Conservation (phyloP, 1,140 invertebrate species). For the Drosophila guanche region DNA sequence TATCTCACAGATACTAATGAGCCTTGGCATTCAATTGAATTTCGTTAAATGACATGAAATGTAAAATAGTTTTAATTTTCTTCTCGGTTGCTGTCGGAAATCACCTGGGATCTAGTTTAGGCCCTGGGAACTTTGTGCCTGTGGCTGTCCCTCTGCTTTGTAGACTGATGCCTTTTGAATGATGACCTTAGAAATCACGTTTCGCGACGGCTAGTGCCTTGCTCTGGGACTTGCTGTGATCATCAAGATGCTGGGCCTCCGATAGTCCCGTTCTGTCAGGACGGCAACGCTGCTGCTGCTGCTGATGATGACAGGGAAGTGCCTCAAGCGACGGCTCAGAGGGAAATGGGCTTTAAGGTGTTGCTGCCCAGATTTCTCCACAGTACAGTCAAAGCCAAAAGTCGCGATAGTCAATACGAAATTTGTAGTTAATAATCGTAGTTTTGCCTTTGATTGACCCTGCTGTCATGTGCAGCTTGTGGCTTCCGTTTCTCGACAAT, state of each 20-base stretch:
- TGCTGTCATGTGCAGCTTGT: constrained; percentile 21
- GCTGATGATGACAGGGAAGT: constrained; percentile 34
- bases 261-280: constrained; percentile 61
- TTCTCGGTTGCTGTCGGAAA: constrained; percentile 48
- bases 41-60: constrained; percentile 83
- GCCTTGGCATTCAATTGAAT: constrained; percentile 66
- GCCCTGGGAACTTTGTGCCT: constrained; percentile 12
- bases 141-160: constrained; percentile 14
- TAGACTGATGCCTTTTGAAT: constrained; percentile 73
- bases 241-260: constrained; percentile 71
- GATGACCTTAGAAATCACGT: constrained; percentile 83
- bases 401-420: not conserved
- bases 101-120: constrained; percentile 34
- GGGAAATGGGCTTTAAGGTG: constrained; percentile 40
- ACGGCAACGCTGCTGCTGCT: not conserved
- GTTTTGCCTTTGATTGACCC: constrained; percentile 41
- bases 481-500: constrained; percentile 8
- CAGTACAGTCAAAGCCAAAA: constrained; percentile 21
- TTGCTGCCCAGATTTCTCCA: constrained; percentile 14
- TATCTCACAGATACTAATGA: not conserved
- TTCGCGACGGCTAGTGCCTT: constrained; percentile 59
- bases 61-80: constrained; percentile 81
- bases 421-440: constrained; percentile 30
- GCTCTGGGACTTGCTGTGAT: constrained; percentile 50
- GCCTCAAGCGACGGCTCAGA: constrained; percentile 43